Conservation (phyloP, 1,140 invertebrate genomes). For the Drosophila truncata region DNA sequence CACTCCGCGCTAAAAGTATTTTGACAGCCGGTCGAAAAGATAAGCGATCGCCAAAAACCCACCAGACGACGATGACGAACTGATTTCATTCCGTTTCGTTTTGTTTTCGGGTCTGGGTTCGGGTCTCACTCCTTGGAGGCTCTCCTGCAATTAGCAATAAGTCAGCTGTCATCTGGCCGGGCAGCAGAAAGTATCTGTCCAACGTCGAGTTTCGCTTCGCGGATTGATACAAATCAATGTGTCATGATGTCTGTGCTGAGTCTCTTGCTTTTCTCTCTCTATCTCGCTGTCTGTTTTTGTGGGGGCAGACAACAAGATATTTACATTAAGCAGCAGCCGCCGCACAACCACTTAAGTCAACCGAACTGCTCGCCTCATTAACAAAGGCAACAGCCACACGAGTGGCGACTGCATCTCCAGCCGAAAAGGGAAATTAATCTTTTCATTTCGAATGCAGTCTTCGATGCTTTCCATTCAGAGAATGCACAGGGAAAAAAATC, state of each 20-base stretch:
- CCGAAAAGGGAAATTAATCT: slow-evolving; percentile 57
- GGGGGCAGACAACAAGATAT: slow-evolving; percentile 69
- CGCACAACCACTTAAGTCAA: slow-evolving; percentile 64
- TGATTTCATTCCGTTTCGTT: slow-evolving; percentile 64
- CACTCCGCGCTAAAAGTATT: slow-evolving; percentile 76
- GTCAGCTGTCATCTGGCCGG: slow-evolving; percentile 70
- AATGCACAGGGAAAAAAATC: slow-evolving; percentile 11
- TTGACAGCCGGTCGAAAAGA: slow-evolving; percentile 70
- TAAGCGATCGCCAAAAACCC: slow-evolving; percentile 72
- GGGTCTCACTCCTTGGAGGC: slow-evolving; percentile 28
- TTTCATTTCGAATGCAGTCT: slow-evolving; percentile 45
- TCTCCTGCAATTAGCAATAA: slow-evolving; percentile 79
- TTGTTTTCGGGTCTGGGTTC: slow-evolving; percentile 8
- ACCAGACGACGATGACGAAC: slow-evolving; percentile 68
- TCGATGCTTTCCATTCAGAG: slow-evolving; percentile 13
- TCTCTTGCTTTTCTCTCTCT: background rate
- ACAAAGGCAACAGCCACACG: slow-evolving; percentile 44
- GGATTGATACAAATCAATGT: slow-evolving; percentile 80
- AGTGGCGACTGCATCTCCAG: slow-evolving; percentile 34
- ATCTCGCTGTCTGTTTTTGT: slow-evolving; percentile 10
- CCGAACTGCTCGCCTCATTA: slow-evolving; percentile 62
- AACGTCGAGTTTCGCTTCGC: slow-evolving; percentile 52
- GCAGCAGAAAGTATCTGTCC: slow-evolving; percentile 59
- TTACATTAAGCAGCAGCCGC: slow-evolving; percentile 72
- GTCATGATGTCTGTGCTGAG: slow-evolving; percentile 28